Conservation (phyloP, 1,140 invertebrate species). For the Kradibia gibbosae region DNA sequence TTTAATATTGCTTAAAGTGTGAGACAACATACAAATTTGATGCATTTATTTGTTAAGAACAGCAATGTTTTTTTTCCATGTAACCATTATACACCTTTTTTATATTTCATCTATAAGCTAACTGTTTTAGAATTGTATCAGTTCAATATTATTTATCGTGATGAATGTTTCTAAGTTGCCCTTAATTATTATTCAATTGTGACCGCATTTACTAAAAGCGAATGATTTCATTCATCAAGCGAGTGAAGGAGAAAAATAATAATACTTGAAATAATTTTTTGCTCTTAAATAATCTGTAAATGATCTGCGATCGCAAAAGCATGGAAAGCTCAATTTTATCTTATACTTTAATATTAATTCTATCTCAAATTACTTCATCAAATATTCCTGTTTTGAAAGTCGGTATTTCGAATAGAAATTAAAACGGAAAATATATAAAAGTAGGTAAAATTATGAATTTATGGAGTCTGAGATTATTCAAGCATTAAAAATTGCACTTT, state of each 20-base stretch:
- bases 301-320: not conserved
- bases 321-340: not conserved
- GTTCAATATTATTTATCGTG: constrained; percentile 26
- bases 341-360: not conserved
- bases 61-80: constrained; percentile 16
- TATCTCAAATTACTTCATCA: not conserved
- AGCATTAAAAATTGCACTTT: not conserved
- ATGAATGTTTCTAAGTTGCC: not conserved
- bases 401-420: not conserved
- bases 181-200: constrained; percentile 10
- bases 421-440: not conserved
- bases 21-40: not conserved
- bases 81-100: not conserved
- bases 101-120: not conserved
- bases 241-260: not conserved
- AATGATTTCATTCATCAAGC: not conserved
- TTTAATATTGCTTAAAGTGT: not conserved
- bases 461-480: constrained; percentile 24
- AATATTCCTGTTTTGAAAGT: not conserved
- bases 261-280: not conserved
- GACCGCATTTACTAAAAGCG: not conserved
- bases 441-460: not conserved
- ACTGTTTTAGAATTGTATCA: not conserved
- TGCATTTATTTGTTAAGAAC: constrained; percentile 12
- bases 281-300: not conserved